Conservation (phyloP, 2,113 vertebrate genomes). For the Cacatua alba region DNA sequence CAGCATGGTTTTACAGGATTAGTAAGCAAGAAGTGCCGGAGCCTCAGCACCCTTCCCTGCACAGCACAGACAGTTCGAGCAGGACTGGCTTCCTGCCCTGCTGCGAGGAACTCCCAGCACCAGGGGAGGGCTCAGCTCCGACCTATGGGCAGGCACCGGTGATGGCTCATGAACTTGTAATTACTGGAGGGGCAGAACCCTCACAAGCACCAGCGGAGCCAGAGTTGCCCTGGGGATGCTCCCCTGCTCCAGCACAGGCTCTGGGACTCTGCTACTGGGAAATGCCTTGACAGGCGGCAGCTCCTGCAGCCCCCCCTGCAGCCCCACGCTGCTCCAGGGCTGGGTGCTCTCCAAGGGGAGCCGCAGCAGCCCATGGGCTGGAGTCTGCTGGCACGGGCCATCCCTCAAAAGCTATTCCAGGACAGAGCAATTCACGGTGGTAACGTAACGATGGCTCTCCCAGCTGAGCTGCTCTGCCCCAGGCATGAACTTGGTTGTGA, state of each 20-base stretch:
- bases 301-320: neutral
- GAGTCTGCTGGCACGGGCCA: neutral
- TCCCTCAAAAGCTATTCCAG: neutral
- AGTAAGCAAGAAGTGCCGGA: neutral
- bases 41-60: neutral
- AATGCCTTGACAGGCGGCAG: neutral
- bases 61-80: neutral
- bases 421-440: neutral
- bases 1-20: neutral
- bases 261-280: neutral
- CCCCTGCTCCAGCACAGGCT: neutral
- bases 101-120: neutral
- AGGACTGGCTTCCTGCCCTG: neutral
- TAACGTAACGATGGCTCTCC: neutral
- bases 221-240: neutral
- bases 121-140: neutral
- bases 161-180: neutral
- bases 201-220: neutral
- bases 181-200: neutral
- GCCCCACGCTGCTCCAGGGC: neutral
- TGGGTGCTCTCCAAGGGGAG: neutral
- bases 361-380: conserved; percentile 15
- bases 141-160: neutral
- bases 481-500: neutral
- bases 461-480: neutral